A percentile compares a stretch with the other conserved stretches of the same genome.
phyloP scores from a whole-genome alignment of 2,113 vertebrate species.

The Brachypodius melanocephalos region DNA sequence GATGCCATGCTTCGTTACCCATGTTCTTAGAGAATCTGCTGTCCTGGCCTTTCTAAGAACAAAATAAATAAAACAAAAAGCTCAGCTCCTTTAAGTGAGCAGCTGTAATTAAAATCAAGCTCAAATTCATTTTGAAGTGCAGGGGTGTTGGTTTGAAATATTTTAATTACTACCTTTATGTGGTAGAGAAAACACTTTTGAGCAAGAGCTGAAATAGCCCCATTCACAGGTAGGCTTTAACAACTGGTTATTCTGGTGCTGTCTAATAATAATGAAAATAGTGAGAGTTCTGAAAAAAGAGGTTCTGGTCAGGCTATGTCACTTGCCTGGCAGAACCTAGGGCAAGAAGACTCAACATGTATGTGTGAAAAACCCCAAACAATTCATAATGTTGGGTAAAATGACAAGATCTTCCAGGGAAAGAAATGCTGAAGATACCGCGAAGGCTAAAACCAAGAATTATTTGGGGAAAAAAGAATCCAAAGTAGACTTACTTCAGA shows the following conservation, averaged over 20 bases:
- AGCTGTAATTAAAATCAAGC: background rate
- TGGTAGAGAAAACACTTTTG: background rate
- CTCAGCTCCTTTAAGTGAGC: background rate
- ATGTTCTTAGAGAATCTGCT: background rate
- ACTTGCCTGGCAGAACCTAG: background rate
- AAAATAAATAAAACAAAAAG: background rate
- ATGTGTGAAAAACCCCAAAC: background rate
- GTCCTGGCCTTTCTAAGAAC: background rate
- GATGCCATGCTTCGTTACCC: background rate
- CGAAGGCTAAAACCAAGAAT: background rate
- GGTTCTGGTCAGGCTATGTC: background rate
- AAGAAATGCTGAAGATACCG: background rate
- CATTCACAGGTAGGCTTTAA: background rate
- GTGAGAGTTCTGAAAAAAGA: background rate
- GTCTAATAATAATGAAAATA: background rate
- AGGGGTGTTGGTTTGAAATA: background rate
- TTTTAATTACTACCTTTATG: background rate
- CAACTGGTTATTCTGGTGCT: background rate
- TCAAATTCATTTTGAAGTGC: background rate
- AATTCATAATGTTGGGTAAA: background rate
- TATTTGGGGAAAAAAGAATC: background rate
- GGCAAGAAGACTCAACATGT: background rate
- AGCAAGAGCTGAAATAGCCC: background rate
- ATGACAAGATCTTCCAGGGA: background rate
- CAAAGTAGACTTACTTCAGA: background rate